phyloP scores from a whole-genome alignment of 1,140 invertebrate genomes.

The Cherax destructor region DNA sequence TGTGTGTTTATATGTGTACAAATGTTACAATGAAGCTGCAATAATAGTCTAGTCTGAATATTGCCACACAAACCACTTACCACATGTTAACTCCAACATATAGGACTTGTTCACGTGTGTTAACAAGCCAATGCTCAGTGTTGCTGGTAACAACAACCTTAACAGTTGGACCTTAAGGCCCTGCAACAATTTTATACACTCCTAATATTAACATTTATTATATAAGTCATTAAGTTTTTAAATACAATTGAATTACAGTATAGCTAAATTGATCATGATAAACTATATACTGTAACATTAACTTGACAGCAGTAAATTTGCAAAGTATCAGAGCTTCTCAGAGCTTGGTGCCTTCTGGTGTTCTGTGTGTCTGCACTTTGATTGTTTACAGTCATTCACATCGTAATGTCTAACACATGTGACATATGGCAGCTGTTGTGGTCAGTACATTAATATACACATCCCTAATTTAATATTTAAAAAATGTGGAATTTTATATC shows the following conservation, averaged over 20 bases:
- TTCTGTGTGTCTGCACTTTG: not conserved
- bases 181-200: conserved; percentile 8
- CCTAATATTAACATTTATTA: not conserved
- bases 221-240: not conserved
- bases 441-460: not conserved
- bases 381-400: not conserved
- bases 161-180: conserved; percentile 9
- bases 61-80: conserved; percentile 45
- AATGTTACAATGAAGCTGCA: conserved; percentile 48
- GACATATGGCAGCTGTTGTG: not conserved
- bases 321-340: not conserved
- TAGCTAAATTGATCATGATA: not conserved
- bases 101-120: conserved; percentile 26
- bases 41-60: conserved; percentile 66
- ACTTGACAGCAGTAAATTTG: not conserved
- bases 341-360: not conserved
- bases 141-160: conserved; percentile 7
- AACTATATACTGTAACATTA: not conserved
- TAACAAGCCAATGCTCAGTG: conserved; percentile 34
- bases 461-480: not conserved
- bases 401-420: not conserved
- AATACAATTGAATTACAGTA: not conserved
- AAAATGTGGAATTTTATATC: not conserved
- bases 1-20: conserved; percentile 31
- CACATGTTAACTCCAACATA: conserved; percentile 33